A percentile compares a stretch with the other conserved stretches of the same genome.
Conservation (phyloP, 2,113 vertebrate species). For the Circaetus gallicus region DNA sequence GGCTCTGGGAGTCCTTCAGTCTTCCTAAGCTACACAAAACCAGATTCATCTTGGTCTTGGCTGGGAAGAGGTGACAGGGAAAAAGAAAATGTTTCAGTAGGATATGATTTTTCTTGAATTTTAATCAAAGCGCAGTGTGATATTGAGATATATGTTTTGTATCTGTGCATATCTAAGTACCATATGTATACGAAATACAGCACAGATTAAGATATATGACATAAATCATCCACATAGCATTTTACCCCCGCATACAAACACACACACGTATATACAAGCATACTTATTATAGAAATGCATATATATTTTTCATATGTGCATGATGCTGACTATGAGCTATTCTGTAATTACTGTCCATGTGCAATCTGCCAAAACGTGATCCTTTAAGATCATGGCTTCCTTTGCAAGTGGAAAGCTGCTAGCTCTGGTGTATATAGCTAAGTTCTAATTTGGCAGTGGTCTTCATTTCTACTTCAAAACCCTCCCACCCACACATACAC, state of each 20-base stretch:
- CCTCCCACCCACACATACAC: background rate
- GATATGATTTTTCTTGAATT: background rate
- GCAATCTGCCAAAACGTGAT: background rate
- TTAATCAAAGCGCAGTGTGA: background rate
- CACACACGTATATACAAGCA: background rate
- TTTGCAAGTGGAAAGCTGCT: background rate
- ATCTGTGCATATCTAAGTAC: background rate
- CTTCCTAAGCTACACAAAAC: background rate
- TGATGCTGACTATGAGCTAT: background rate
- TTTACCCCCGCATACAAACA: background rate
- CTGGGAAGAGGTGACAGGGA: background rate
- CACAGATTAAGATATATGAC: background rate
- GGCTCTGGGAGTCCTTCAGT: background rate
- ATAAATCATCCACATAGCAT: background rate
- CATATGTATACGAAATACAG: background rate
- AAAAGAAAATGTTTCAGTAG: background rate
- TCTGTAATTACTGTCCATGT: background rate
- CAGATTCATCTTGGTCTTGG: background rate
- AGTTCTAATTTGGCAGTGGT: background rate
- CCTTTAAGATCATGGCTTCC: background rate
- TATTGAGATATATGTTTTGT: background rate
- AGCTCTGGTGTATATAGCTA: background rate
- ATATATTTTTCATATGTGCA: background rate
- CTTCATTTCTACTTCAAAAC: background rate
- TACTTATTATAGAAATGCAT: background rate